These are phyloP conservation scores for Onychorhynchus coronatus DNA, from an alignment of 2,113 vertebrate genomes.

Conservation along the genomic window DNA sequence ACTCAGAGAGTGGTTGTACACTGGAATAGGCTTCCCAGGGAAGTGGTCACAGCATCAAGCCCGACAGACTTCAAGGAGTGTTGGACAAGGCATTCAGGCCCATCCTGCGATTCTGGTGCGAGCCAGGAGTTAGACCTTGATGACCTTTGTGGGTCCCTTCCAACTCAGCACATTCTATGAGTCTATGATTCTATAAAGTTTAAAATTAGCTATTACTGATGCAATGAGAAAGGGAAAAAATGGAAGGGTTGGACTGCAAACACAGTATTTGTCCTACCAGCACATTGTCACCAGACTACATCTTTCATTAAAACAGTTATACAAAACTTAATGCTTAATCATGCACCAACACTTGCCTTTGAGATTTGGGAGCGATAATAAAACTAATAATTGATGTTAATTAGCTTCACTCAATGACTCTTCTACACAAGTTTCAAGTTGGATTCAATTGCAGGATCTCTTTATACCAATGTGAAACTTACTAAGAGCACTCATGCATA, in stretches of 20 bases:
- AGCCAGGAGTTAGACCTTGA: neutral
- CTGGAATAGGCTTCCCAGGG: neutral
- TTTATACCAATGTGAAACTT: neutral
- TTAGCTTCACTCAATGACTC: neutral
- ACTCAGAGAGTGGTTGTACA: fast-evolving
- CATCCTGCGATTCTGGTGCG: neutral
- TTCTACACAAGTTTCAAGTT: neutral
- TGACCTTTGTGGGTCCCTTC: neutral
- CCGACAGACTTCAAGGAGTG: neutral
- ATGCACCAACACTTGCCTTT: neutral
- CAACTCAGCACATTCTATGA: neutral
- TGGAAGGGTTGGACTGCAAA: neutral
- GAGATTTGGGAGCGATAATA: neutral
- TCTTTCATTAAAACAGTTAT: neutral
- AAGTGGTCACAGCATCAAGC: neutral
- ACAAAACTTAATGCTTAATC: neutral
- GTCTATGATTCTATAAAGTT: neutral
- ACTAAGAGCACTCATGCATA: neutral
- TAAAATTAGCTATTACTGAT: neutral
- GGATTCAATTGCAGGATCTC: neutral
- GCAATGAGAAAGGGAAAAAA: neutral
- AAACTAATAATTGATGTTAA: neutral
- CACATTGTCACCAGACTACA: neutral
- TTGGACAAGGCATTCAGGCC: neutral
- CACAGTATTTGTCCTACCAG: neutral